phyloP scores from a whole-genome alignment of 2,113 vertebrate genomes.

The Carlito syrichta region DNA sequence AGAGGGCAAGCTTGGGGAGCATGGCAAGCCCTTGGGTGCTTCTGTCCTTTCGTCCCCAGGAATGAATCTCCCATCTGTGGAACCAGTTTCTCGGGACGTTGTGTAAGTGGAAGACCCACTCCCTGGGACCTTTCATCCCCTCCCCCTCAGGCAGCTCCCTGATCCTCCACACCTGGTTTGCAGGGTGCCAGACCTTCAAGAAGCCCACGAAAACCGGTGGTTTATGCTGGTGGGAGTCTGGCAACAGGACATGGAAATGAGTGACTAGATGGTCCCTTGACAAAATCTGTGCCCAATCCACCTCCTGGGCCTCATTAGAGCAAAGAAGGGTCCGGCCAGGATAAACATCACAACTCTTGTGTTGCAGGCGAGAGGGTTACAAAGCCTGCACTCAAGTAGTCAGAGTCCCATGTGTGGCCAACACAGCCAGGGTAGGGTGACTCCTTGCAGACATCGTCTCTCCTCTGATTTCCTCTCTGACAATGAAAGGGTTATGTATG shows the following conservation, averaged over 20 bases:
- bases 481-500: neutral
- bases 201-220: neutral
- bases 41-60: no score
- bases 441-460: neutral
- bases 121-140: no score
- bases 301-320: neutral
- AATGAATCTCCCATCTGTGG: neutral
- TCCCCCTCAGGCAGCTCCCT: neutral
- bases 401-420: neutral
- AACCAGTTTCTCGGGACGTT: neutral
- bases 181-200: neutral
- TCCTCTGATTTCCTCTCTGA: neutral
- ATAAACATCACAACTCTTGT: neutral
- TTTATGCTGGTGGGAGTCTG: neutral
- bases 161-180: neutral
- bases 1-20: neutral
- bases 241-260: neutral
- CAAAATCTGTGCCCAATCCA: neutral
- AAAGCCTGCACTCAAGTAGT: neutral
- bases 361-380: neutral
- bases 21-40: no score
- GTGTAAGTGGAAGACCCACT: neutral
- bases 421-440: neutral
- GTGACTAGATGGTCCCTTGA: neutral
- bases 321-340: neutral